Evolutionary conservation across 2,888 invertebrate genomes (phyloP).

Genomic region (Rosalia funebris): DNA sequence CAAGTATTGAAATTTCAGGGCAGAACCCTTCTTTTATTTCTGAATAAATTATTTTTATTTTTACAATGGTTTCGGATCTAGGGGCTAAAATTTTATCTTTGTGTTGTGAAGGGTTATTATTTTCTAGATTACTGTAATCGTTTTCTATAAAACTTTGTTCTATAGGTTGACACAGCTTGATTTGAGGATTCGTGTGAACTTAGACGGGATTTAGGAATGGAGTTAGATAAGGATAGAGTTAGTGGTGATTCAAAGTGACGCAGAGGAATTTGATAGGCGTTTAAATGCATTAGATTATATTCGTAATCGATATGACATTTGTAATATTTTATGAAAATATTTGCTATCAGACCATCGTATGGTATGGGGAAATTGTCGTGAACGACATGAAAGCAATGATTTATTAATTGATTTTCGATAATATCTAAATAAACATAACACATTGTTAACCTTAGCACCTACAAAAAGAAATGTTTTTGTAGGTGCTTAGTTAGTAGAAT

Average conservation of each 20-base stretch:
- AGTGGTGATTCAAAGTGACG: conserved; percentile 14
- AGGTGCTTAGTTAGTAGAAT: conserved; percentile 16
- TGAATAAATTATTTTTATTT: conserved; percentile 37
- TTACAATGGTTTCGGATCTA: conserved; percentile 39
- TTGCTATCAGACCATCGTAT: conserved; percentile 27
- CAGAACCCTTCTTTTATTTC: conserved; percentile 38
- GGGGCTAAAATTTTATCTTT: conserved; percentile 30
- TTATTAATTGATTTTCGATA: conserved; percentile 1
- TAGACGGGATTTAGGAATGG: conserved; percentile 7
- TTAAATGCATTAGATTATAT: conserved; percentile 12
- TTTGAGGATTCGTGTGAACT: conserved; percentile 9
- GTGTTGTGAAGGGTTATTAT: too few relatives aligned
- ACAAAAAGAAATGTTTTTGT: too few relatives aligned
- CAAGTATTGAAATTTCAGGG: conserved; percentile 32
- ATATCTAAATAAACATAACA: conserved; percentile 9
- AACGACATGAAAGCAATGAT: conserved; percentile 23
- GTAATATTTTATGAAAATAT: conserved; percentile 23
- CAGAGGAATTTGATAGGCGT: conserved; percentile 11
- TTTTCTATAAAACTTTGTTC: too few relatives aligned
- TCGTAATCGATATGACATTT: conserved; percentile 23
- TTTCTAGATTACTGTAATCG: too few relatives aligned
- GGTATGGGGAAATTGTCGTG: conserved; percentile 25
- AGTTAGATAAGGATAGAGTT: conserved; percentile 12
- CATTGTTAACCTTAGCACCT: too few relatives aligned
- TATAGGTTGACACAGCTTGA: conserved; percentile 6